Evolutionary conservation across 2,113 vertebrate species (phyloP), one percentile per base, ranked within the genome.

Genomic region (Melanerpes aurifrons): DNA sequence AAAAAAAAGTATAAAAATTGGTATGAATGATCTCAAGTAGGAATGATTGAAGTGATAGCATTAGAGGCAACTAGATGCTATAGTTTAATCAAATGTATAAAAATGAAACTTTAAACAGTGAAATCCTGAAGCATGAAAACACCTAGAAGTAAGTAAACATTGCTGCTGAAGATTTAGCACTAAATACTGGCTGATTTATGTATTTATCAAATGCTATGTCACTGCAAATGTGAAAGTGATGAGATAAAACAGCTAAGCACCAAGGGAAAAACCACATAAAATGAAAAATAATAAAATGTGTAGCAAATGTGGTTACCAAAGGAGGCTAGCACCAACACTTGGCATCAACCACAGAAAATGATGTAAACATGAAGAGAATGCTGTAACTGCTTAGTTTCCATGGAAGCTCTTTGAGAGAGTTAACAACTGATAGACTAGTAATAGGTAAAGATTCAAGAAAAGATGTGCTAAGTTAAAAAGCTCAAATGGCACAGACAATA

Each of bases 51-150:
- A 90, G 64, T 32, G 35, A 32, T 37, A 86, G 58, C 5, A 47
- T 81, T 61, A 70, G 48, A 68, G 67, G 24, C 28, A 85, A 32
- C 31, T 80, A 64, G 35, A 63, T 93, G 84, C 67, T 88, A 72
- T 37, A 66, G 87, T 86, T 86, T 91, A 94, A 97, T 96, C 86
- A 94, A 61, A 62, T 73, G 87, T 43, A 89, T 53, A 96, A 89
- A 96, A 82, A 82, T 75, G 56, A 56, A 94, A 74, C 72, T 59
- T 92, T 77, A 93, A 94, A 82, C 58, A 88, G 86, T 66, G 87
- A 96, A 92, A 94, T 93, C 32, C 84, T 82, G 58, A 77, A n/a
- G 78, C 61, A 89, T 89, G 76, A 95, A 81, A 76, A 92, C 45
- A 77, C 31, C 67, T 75, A 81, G n/a, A 48, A 48, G 54, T 62